phyloP scores from a whole-genome alignment of 2,888 invertebrate species.

The Thymelicus sylvestris region DNA sequence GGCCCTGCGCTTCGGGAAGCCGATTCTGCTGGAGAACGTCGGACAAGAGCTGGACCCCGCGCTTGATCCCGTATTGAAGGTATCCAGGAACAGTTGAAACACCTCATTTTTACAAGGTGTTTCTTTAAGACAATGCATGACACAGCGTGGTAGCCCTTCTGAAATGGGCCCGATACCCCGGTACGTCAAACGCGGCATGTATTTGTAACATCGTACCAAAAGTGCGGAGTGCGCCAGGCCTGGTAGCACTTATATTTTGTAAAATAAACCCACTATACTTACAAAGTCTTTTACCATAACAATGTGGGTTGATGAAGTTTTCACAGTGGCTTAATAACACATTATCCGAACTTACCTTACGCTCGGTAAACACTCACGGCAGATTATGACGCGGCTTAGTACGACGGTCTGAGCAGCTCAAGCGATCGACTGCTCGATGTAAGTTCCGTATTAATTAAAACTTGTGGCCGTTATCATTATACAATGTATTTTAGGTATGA shows the following conservation, averaged over 20 bases:
- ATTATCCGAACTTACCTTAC: neutral
- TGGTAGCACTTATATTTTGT: too few relatives aligned
- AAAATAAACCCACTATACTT: too few relatives aligned
- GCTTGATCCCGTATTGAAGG: constrained; percentile 91
- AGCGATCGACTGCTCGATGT: too few relatives aligned
- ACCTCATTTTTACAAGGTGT: too few relatives aligned
- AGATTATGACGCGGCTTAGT: neutral
- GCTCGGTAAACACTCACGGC: neutral
- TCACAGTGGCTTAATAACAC: neutral
- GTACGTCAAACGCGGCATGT: too few relatives aligned
- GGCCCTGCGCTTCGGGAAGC: constrained; percentile 89
- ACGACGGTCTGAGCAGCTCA: neutral
- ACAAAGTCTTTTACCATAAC: neutral
- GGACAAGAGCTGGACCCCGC: constrained; percentile 94
- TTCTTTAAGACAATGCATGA: too few relatives aligned
- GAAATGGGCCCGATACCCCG: too few relatives aligned
- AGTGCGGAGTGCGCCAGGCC: too few relatives aligned
- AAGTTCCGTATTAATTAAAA: constrained; percentile 26
- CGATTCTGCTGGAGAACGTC: constrained; percentile 93
- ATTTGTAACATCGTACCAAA: too few relatives aligned
- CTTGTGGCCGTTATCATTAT: neutral
- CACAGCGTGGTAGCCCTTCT: too few relatives aligned
- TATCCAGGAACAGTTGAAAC: constrained; percentile 39
- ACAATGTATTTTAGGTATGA: neutral
- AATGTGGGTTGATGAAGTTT: constrained; percentile 1